Evolutionary conservation across 2,888 invertebrate genomes (phyloP).

Genomic region (Eumerus sabulonum): DNA sequence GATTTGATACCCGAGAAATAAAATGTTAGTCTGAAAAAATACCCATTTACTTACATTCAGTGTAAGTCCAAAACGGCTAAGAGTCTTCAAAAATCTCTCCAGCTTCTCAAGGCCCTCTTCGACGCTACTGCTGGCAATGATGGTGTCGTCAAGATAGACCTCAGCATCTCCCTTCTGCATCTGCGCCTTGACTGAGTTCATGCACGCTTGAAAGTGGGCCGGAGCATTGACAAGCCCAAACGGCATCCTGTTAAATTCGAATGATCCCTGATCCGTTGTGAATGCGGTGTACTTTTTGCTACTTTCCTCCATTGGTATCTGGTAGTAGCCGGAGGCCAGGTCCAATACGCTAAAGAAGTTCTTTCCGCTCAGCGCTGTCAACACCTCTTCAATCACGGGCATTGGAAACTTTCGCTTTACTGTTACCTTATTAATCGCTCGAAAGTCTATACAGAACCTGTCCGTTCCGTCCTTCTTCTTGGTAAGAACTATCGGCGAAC

Average conservation of each 20-base stretch:
- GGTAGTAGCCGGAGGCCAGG: conserved; percentile 25
- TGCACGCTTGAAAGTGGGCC: conserved; percentile 33
- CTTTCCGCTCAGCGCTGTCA: conserved; percentile 14
- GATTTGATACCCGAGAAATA: conserved; percentile 3
- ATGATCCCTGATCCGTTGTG: conserved; percentile 24
- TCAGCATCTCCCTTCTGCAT: conserved; percentile 14
- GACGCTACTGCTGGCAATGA: conserved; percentile 2
- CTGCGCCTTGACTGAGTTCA: conserved; percentile 25
- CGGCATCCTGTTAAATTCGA: conserved; percentile 41
- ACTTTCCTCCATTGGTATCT: no score
- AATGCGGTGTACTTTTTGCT: no score
- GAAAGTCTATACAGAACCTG: conserved; percentile 29
- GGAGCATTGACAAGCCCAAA: conserved; percentile 43
- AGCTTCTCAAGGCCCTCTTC: conserved; percentile 12
- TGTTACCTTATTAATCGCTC: conserved; percentile 17
- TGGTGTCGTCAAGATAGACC: conserved; percentile 24
- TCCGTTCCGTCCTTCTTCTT: conserved; percentile 29
- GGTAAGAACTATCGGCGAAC: conserved; percentile 20
- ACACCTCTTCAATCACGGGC: conserved; percentile 28
- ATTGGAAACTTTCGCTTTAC: conserved; percentile 32
- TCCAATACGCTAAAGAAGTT: conserved; percentile 23
- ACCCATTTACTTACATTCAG: conserved; percentile 2
- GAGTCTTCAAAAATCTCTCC: conserved; percentile 9
- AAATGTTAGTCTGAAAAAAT: conserved; percentile 3
- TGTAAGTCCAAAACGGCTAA: neutral